Percentiles rank a stretch among this genome's conserved stretches.
phyloP scores from a whole-genome alignment of 2,888 invertebrate genomes.

The Calameuta filiformis region DNA sequence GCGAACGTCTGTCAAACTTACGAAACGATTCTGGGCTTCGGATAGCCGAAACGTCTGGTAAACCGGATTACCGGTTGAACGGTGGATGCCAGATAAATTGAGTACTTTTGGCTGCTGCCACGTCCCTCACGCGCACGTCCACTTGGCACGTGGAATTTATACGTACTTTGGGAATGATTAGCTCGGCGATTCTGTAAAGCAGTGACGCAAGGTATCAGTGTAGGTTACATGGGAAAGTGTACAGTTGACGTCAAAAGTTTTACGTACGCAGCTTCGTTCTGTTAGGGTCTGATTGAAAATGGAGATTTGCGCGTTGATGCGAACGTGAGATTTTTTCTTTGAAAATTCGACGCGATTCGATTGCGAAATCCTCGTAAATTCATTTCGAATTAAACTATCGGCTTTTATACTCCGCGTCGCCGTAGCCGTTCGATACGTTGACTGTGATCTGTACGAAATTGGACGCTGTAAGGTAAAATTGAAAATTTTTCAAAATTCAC shows the following conservation, averaged over 20 bases:
- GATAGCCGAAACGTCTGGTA: too few species aligned
- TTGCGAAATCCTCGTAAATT: neutral
- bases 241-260: neutral
- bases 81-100: too few species aligned
- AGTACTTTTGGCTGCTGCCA: neutral
- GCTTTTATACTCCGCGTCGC: neutral
- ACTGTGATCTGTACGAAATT: neutral
- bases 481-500: neutral
- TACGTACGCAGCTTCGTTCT: neutral
- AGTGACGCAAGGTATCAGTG: neutral
- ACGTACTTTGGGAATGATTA: neutral
- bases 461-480: neutral
- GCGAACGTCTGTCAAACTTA: too few species aligned
- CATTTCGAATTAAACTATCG: neutral
- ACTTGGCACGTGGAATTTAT: neutral
- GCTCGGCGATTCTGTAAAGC: neutral
- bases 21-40: too few species aligned
- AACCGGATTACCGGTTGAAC: too few species aligned
- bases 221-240: neutral
- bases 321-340: neutral
- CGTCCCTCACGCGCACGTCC: neutral
- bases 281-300: neutral
- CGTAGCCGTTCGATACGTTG: neutral
- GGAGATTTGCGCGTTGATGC: neutral
- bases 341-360: neutral